Conservation (phyloP, 2,888 invertebrate genomes). For the Hypomecis punctinalis region DNA sequence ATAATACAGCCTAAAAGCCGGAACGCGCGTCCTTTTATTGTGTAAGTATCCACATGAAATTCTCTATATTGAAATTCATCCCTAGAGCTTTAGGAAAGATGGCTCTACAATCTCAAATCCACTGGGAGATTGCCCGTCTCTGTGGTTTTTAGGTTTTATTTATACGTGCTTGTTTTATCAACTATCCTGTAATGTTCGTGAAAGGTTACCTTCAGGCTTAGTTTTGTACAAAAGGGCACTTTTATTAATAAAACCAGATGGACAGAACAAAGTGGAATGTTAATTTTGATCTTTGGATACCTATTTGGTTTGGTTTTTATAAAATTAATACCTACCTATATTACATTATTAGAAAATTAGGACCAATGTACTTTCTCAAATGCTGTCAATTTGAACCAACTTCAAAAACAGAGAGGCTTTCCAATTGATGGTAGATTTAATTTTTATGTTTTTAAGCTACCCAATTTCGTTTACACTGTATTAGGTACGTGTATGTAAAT, state of each 20-base stretch:
- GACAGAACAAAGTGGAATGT: neutral
- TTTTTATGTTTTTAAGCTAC: too few relatives aligned
- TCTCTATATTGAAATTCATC: conserved; percentile 31
- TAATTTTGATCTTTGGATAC: too few relatives aligned
- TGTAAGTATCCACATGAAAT: conserved; percentile 9
- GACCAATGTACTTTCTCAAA: too few relatives aligned
- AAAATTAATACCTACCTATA: too few relatives aligned
- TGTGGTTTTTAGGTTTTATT: conserved; percentile 29
- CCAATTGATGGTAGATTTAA: too few relatives aligned
- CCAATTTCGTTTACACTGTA: too few relatives aligned
- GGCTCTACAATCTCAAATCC: conserved; percentile 28
- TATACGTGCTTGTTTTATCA: conserved; percentile 27
- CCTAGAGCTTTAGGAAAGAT: conserved; percentile 26
- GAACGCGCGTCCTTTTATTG: conserved; percentile 3
- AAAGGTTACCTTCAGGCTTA: neutral
- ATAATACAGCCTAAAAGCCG: neutral
- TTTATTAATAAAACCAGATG: neutral
- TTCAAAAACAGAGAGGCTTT: too few relatives aligned
- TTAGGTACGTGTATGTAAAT: too few relatives aligned
- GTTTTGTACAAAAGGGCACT: neutral
- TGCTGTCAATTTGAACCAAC: too few relatives aligned
- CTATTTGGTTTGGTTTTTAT: too few relatives aligned
- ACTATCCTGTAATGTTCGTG: conserved; percentile 13
- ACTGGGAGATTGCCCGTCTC: conserved; percentile 23
- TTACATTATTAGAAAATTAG: too few relatives aligned